Evolutionary conservation across 2,113 vertebrate genomes (phyloP), one percentile per base, ranked within the genome.

Genomic region (Colistium nudipinnis): DNA sequence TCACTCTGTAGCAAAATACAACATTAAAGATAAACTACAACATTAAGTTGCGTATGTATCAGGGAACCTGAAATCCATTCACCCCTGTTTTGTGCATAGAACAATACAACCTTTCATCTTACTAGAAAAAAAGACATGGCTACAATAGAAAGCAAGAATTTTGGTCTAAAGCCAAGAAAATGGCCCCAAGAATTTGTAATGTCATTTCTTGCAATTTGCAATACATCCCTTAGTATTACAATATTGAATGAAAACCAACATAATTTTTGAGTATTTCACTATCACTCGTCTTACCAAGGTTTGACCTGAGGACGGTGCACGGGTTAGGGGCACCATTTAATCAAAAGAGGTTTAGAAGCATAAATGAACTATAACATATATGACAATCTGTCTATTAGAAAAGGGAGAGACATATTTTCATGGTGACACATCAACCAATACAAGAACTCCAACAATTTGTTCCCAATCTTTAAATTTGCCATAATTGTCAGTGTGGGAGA

Each of bases 121-220:
- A 16, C 24, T 61, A 9, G 51, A 55, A 72, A 63, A 24, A 45
- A 38, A 70, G 64, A 64, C 20, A 51, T 2, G 25, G 8, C 25
- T 41, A n/a, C 3, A 20, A 27, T 6, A 57, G 9, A 19, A 52
- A 55, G 25, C 14, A 41, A 33, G 39, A 33, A 3, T 7, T 3
- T 22, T 11, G 33, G 39, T 39, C 49, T 43, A 5, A 22, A 48
- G 51, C 17, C 27, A 3, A 52, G 16, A 16, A 30, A 48, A 41
- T 52, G 14, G 5, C 47, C 25, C 25, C 17, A 16, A 31, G 1
- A 39, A 54, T 22, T 4, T 43, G 2, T 9, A 53, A 11, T 52
- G 6, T n/a, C n/a, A n/a, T n/a, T n/a, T n/a, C n/a, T n/a, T n/a
- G n/a, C n/a, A n/a, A n/a, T n/a, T n/a, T 19, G 33, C 14, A 67